Conservation (phyloP, 1,140 invertebrate genomes). For the Ptiloglossa arizonensis region DNA sequence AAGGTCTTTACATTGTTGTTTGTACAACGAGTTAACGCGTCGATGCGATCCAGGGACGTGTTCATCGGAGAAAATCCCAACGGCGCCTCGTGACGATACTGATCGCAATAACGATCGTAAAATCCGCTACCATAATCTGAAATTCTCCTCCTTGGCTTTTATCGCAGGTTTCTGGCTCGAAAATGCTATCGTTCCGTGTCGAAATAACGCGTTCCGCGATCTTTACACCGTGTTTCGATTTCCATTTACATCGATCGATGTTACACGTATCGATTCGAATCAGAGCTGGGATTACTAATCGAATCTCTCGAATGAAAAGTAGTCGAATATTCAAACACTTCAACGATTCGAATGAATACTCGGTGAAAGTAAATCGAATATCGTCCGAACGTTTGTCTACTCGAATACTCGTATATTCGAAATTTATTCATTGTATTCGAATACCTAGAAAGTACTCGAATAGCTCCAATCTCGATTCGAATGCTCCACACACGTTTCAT, state of each 20-base stretch:
- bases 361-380: no score
- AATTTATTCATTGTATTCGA: no score
- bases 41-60: slow-evolving; percentile 68
- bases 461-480: no score
- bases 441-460: no score
- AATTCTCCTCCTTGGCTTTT: background rate
- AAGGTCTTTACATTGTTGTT: slow-evolving; percentile 80
- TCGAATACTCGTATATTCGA: no score
- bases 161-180: background rate
- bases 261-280: no score
- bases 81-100: background rate
- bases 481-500: no score
- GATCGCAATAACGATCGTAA: background rate
- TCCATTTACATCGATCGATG: background rate
- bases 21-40: slow-evolving; percentile 75
- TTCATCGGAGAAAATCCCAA: slow-evolving; percentile 47
- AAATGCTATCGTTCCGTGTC: background rate
- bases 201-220: background rate
- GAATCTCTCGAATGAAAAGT: no score
- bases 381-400: no score
- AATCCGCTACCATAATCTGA: background rate
- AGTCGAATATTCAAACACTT: no score
- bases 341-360: no score
- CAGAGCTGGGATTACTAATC: no score
- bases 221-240: background rate